phyloP scores from a whole-genome alignment of 1,140 invertebrate species.

The Papilio helenus region DNA sequence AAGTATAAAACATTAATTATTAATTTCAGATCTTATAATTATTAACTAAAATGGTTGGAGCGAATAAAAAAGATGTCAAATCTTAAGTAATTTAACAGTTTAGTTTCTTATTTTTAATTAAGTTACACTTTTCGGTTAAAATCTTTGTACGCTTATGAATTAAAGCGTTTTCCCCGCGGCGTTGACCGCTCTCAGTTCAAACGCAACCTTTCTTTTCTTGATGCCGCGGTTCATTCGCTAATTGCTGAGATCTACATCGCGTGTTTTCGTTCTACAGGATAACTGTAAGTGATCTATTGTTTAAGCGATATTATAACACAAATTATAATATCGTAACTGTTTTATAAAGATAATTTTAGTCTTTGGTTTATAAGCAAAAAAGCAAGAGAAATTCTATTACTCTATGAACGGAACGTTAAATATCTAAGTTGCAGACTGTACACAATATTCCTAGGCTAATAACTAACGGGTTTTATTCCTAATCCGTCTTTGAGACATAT shows the following conservation, averaged over 20 bases:
- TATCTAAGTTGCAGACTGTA: not conserved
- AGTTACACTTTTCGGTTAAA: too few species aligned
- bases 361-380: not conserved
- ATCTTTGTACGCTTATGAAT: slow-evolving; percentile 28
- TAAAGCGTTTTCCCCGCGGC: slow-evolving; percentile 45
- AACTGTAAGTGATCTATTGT: slow-evolving; percentile 57
- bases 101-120: not conserved
- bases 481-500: too few species aligned
- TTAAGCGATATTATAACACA: not conserved
- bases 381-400: not conserved
- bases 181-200: slow-evolving; percentile 49
- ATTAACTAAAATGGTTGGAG: too few species aligned
- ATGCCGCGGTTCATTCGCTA: slow-evolving; percentile 54
- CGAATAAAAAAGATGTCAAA: too few species aligned
- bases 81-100: too few species aligned
- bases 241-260: slow-evolving; percentile 60
- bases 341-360: not conserved
- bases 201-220: slow-evolving; percentile 52
- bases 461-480: not conserved
- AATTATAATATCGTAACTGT: not conserved
- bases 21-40: too few species aligned
- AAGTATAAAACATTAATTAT: too few species aligned
- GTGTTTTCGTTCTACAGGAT: slow-evolving; percentile 43
- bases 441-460: not conserved
- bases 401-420: not conserved